Percentiles rank a stretch among this genome's conserved stretches.
Conservation (phyloP, 2,113 vertebrate species). For the Grammomys surdaster region DNA sequence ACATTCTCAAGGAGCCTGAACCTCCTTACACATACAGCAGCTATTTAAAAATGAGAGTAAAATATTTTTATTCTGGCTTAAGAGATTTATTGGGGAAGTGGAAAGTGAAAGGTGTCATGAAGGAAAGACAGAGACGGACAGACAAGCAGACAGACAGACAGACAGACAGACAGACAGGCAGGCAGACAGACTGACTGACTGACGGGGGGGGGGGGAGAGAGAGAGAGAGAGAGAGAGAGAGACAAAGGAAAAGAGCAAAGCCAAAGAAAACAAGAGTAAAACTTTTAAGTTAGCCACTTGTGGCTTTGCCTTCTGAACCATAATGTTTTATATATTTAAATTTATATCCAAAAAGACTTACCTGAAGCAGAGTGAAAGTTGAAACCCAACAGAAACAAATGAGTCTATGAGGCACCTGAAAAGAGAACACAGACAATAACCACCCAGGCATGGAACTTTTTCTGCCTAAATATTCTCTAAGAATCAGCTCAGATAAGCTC, state of each 20-base stretch:
- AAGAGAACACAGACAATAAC: background rate
- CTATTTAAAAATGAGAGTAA: background rate
- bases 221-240: too few relatives aligned
- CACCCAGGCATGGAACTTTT: background rate
- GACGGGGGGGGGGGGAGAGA: too few relatives aligned
- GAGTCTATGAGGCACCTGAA: background rate
- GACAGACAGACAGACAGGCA: too few relatives aligned
- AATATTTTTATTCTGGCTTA: background rate
- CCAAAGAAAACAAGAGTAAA: too few relatives aligned
- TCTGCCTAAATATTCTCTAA: background rate
- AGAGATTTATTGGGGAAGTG: too few relatives aligned
- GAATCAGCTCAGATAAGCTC: background rate
- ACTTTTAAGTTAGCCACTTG: background rate
- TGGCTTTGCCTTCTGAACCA: conserved; percentile 31
- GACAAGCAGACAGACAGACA: too few relatives aligned
- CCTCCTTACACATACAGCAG: background rate
- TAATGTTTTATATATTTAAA: conserved; percentile 20
- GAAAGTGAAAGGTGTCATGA: too few relatives aligned
- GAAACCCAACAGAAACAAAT: conserved; percentile 33
- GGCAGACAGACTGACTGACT: too few relatives aligned
- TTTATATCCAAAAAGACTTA: conserved; percentile 19
- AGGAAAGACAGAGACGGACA: too few relatives aligned
- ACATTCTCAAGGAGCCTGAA: background rate
- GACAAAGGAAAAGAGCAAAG: too few relatives aligned
- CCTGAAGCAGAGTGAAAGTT: conserved; percentile 1